A percentile compares a stretch with the other conserved stretches of the same genome.
These are phyloP conservation scores for Spodoptera litura DNA, from an alignment of 1,140 invertebrate genomes.

Conservation along the genomic window DNA sequence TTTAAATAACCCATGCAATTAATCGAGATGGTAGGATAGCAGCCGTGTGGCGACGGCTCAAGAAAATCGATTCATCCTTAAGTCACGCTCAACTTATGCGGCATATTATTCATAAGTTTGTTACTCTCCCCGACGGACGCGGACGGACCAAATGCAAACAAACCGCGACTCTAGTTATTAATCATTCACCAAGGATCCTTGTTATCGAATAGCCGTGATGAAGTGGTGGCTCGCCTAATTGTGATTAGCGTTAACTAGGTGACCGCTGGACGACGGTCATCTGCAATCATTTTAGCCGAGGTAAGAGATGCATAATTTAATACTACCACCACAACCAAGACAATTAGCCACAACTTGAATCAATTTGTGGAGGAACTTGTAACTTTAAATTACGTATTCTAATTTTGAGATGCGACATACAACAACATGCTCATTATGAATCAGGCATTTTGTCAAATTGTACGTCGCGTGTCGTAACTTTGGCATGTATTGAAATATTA, in stretches of 20 bases:
- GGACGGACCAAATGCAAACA: slow-evolving; percentile 77
- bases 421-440: slow-evolving; percentile 38
- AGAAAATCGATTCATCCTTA: slow-evolving; percentile 73
- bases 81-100: slow-evolving; percentile 61
- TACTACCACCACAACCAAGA: neutral
- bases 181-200: slow-evolving; percentile 76
- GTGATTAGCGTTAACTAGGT: slow-evolving; percentile 77
- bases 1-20: slow-evolving; percentile 76
- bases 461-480: slow-evolving; percentile 45
- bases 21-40: slow-evolving; percentile 57
- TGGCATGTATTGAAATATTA: slow-evolving; percentile 61
- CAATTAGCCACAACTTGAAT: neutral
- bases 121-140: slow-evolving; percentile 66
- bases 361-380: slow-evolving; percentile 3
- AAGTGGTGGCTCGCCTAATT: slow-evolving; percentile 79
- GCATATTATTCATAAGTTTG: slow-evolving; percentile 82
- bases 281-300: slow-evolving; percentile 58
- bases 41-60: slow-evolving; percentile 56
- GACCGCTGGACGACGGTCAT: slow-evolving; percentile 68
- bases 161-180: slow-evolving; percentile 75
- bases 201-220: slow-evolving; percentile 80
- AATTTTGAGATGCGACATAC: slow-evolving; percentile 14
- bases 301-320: slow-evolving; percentile 18
- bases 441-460: slow-evolving; percentile 48
- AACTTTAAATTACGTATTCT: slow-evolving; percentile 21